Evolutionary conservation across 2,888 invertebrate genomes (phyloP), one percentile per base, ranked within the genome.

Genomic region (Cryptus viduatorius): DNA sequence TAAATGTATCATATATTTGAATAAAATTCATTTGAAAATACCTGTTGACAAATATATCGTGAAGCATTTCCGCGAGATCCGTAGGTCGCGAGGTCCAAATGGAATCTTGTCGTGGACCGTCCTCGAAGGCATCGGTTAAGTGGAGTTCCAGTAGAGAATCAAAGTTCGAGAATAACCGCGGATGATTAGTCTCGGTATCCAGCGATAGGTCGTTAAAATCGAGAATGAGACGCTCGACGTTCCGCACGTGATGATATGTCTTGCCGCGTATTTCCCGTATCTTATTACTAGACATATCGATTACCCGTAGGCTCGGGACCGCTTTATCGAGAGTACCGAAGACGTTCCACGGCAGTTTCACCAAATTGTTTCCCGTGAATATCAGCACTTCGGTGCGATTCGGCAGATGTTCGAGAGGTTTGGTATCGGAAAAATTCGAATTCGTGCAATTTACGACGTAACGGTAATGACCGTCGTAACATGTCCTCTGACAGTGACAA

Each of bases 211-310:
- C 95, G 90, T 97, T 97, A 90, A 96, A 96, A 91, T 97, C 96
- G 79, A 97, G 94, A 85, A 96, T 95, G 8, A 97, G 94, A 37
- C 96, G 94, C 90, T 95, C 95, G 0, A 97, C 97, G 84, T 95
- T 95, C 68, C 95, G 94, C 0, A 97, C 97, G 89, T 96, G 96
- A 90, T 97, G 97, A 91, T 96, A 97, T 0, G 96, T 94, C 92
- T 97, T 96, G 1, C 97, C 97, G 83, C 95, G 95, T 67, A 97
- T 96, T 86, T 96, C 96, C 64, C 95, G 93, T 59, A 97, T 97
- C 16, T 95, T 94, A 92, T 97, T 97, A 90, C 95, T 96, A 84
- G 96, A 96, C 96, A 97, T 96, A 89, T 97, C 97, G 61, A 97
- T 95, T 4, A 96, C 94, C 84, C 95, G 94, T 67, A 97, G 92